Evolutionary conservation across 2,888 invertebrate genomes (phyloP).

Genomic region (Nycteola revayana): DNA sequence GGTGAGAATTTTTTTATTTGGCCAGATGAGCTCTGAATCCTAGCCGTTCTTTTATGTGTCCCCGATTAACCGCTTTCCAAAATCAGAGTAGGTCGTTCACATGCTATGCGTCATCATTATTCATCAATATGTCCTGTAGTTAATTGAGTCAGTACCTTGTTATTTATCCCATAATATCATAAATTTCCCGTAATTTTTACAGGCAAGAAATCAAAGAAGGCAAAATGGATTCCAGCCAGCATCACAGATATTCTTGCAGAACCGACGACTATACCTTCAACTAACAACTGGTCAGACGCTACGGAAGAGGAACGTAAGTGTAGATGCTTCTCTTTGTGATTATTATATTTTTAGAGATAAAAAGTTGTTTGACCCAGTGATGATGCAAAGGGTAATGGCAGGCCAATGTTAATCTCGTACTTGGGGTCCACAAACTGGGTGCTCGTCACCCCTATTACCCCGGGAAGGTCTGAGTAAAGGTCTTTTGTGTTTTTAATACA

Average conservation of each 20-base stretch:
- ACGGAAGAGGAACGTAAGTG: constrained; percentile 90
- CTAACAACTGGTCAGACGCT: constrained; percentile 90
- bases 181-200: constrained; percentile 38
- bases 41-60: constrained; percentile 44
- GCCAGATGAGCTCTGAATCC: constrained; percentile 35
- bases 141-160: constrained; percentile 22
- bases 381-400: constrained; percentile 71
- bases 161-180: constrained; percentile 23
- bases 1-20: constrained; percentile 28
- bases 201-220: constrained; percentile 94
- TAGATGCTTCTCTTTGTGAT: constrained; percentile 4
- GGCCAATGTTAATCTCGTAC: constrained; percentile 90
- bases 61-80: constrained; percentile 71
- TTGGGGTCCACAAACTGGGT: constrained; percentile 86
- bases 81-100: constrained; percentile 72
- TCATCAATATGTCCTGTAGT: constrained; percentile 48
- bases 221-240: constrained; percentile 91
- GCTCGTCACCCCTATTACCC: constrained; percentile 81
- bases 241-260: constrained; percentile 92
- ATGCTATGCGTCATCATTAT: constrained; percentile 72
- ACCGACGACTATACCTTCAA: constrained; percentile 81
- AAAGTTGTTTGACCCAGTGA: constrained; percentile 55
- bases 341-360: not conserved
- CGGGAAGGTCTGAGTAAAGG: constrained; percentile 93
- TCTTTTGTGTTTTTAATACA: constrained; percentile 73